phyloP scores from a whole-genome alignment of 2,888 invertebrate species.

The Synergus itoensis region DNA sequence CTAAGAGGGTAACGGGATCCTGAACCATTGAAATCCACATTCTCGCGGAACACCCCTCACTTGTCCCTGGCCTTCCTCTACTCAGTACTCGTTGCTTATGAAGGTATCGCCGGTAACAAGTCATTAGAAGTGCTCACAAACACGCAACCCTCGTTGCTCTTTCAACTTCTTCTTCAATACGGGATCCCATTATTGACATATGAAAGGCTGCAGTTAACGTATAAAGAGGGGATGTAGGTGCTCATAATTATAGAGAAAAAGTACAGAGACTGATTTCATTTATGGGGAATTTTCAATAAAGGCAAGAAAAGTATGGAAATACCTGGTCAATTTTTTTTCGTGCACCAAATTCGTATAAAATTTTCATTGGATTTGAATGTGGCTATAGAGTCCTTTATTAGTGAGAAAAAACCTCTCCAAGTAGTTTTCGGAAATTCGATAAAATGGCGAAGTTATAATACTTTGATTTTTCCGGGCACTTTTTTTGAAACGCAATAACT shows the following conservation, averaged over 20 bases:
- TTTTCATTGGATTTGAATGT: too few species aligned
- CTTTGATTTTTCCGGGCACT: too few species aligned
- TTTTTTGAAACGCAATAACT: too few species aligned
- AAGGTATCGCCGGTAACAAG: constrained; percentile 68
- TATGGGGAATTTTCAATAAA: not conserved
- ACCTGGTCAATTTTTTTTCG: not conserved
- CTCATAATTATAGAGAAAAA: not conserved
- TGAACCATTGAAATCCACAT: constrained; percentile 57
- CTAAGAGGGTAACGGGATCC: constrained; percentile 44
- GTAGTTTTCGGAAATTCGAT: too few species aligned
- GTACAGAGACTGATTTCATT: not conserved
- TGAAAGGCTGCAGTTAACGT: not conserved
- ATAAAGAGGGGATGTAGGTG: not conserved
- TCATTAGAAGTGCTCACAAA: constrained; percentile 66
- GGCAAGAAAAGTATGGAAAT: not conserved
- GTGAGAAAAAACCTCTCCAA: too few species aligned
- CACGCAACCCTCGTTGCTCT: constrained; percentile 31
- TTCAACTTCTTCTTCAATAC: constrained; percentile 14
- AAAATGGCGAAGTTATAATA: too few species aligned
- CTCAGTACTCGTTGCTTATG: constrained; percentile 67
- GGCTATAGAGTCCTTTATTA: too few species aligned
- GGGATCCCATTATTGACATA: not conserved
- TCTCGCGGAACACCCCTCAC: constrained; percentile 60
- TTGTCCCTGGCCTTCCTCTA: constrained; percentile 56
- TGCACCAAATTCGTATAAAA: too few species aligned